Evolutionary conservation across 2,797 vertebrate genomes (phyloP).

Genomic region (Apodemus agrarius): DNA sequence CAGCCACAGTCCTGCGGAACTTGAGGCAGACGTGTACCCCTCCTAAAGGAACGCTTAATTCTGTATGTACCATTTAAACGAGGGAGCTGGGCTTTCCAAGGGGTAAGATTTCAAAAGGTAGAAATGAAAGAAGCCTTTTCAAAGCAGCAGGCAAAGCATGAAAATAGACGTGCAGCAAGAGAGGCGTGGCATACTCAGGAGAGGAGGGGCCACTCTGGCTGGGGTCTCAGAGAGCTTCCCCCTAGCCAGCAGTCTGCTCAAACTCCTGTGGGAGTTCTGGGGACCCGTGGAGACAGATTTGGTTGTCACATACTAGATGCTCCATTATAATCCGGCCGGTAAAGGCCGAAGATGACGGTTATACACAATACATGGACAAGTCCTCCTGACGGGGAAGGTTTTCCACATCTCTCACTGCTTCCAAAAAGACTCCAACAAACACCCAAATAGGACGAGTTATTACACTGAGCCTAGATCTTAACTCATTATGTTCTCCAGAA

Average conservation of each 20-base stretch:
- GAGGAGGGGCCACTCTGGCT: background rate
- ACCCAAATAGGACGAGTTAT: slow-evolving; percentile 18
- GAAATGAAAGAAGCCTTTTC: slow-evolving; percentile 19
- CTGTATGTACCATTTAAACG: background rate
- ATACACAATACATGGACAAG: background rate
- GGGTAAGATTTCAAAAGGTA: slow-evolving; percentile 35
- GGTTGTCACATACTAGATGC: background rate
- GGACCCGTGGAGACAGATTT: background rate
- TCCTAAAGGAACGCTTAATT: slow-evolving; percentile 13
- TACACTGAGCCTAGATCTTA: slow-evolving; percentile 52
- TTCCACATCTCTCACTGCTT: background rate
- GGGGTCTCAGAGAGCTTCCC: background rate
- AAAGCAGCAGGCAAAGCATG: background rate
- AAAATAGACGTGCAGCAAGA: background rate
- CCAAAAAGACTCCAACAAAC: background rate
- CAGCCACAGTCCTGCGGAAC: background rate
- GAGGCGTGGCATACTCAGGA: background rate
- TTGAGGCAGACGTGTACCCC: background rate
- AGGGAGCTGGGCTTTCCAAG: background rate
- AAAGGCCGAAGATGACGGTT: background rate
- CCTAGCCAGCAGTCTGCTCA: background rate
- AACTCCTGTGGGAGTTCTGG: background rate
- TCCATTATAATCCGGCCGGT: background rate
- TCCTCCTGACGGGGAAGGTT: background rate
- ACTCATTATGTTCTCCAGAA: slow-evolving; percentile 42